Conservation (phyloP, 2,113 vertebrate species). For the Eulemur macaco region DNA sequence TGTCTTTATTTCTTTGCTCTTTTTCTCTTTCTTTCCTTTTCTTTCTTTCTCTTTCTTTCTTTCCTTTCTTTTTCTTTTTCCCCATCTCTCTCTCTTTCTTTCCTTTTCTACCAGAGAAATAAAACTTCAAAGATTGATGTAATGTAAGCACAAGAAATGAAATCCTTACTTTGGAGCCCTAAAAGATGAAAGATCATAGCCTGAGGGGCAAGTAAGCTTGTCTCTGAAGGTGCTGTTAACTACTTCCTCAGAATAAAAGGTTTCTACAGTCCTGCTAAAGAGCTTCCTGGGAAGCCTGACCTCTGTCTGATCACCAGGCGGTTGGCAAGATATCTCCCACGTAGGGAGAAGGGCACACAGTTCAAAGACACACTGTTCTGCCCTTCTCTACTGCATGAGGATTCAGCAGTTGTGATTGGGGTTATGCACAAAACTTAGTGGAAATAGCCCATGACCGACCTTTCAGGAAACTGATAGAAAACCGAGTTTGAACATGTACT, state of each 20-base stretch:
- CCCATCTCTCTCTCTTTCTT: neutral
- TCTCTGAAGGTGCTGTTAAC: neutral
- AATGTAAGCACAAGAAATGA: neutral
- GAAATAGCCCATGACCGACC: neutral
- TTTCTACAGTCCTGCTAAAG: neutral
- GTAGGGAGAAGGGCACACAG: accelerated
- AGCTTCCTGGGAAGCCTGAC: neutral
- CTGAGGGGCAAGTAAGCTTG: neutral
- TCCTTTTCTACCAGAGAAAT: neutral
- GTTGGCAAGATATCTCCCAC: neutral
- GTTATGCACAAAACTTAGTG: neutral
- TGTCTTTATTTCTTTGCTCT: neutral
- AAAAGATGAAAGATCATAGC: neutral
- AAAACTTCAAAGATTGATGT: constrained; percentile 14
- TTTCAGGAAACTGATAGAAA: neutral
- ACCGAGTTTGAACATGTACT: neutral
- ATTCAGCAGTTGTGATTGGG: neutral
- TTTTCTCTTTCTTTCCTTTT: neutral
- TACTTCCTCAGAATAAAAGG: neutral
- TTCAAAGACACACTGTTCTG: neutral
- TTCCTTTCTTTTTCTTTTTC: too few relatives aligned
- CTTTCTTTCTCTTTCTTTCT: neutral
- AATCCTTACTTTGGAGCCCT: neutral
- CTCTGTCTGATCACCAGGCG: neutral
- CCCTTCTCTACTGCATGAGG: neutral